Conservation (phyloP, 37 sponge, comb jelly and placozoan genomes). For the Ianthella basta region DNA sequence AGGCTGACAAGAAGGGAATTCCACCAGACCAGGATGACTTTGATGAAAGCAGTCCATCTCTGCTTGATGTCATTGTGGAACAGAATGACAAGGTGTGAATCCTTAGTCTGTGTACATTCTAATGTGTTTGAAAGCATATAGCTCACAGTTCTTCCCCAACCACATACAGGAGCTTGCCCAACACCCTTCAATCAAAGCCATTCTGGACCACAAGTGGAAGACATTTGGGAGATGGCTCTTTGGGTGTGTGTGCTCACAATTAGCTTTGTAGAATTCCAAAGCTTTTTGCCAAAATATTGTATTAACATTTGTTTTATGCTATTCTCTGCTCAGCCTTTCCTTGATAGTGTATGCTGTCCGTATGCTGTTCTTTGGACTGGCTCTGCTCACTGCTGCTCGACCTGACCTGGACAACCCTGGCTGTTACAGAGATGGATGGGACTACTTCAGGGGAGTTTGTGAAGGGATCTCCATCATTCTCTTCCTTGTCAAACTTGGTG, state of each 20-base stretch:
- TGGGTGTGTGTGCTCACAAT: too few species aligned
- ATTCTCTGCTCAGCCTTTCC: not conserved
- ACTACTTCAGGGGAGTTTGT: not conserved
- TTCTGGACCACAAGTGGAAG: constrained; percentile 27
- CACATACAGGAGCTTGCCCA: not conserved
- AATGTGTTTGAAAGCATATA: too few species aligned
- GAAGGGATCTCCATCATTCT: not conserved
- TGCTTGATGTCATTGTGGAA: not conserved
- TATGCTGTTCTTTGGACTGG: not conserved
- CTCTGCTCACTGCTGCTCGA: not conserved
- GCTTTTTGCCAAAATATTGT: too few species aligned
- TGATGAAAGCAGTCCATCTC: not conserved
- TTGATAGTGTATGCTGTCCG: not conserved
- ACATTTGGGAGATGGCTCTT: constrained; percentile 13
- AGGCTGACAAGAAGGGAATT: not conserved
- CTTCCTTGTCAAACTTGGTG: not conserved
- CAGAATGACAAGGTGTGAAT: not conserved
- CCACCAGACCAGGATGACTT: not conserved
- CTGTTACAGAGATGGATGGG: constrained; percentile 4
- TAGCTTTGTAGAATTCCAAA: too few species aligned
- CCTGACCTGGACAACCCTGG: constrained; percentile 13
- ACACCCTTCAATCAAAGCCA: constrained; percentile 26
- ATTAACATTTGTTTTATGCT: too few species aligned
- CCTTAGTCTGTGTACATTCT: not conserved
- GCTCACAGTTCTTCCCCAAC: too few species aligned